Percentiles rank a stretch among this genome's conserved stretches.
Evolutionary conservation across 2,797 vertebrate species (phyloP).

Genomic region (Uromys caudimaculatus): DNA sequence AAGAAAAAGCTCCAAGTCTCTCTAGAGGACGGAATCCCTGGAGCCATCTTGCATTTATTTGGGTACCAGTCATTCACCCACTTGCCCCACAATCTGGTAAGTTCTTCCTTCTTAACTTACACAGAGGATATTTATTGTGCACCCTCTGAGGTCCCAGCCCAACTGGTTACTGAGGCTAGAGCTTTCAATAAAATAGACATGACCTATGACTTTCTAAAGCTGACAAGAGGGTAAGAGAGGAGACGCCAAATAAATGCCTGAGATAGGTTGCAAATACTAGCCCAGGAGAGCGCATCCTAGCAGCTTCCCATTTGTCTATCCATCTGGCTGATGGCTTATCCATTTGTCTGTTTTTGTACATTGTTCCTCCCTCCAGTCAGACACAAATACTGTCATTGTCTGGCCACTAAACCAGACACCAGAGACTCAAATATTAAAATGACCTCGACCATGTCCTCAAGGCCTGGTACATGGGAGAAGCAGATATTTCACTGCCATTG

Average conservation of each 20-base stretch:
- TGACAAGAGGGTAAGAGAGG: neutral
- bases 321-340: neutral
- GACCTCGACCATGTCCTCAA: neutral
- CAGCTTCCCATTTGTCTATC: neutral
- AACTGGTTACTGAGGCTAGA: neutral
- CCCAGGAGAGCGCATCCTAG: neutral
- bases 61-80: neutral
- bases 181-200: neutral
- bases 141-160: neutral
- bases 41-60: neutral
- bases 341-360: slow-evolving; percentile 13
- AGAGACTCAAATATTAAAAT: slow-evolving; percentile 21
- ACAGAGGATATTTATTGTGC: neutral
- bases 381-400: neutral
- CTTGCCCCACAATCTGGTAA: neutral
- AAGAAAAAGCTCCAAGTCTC: neutral
- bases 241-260: neutral
- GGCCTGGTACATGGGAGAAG: neutral
- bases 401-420: neutral
- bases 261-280: neutral
- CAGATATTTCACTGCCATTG: neutral
- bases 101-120: neutral
- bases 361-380: neutral
- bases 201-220: slow-evolving; percentile 9
- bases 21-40: neutral